Evolutionary conservation across 2,888 invertebrate genomes (phyloP), one percentile per base, ranked within the genome.

Genomic region (Aradus depressus): DNA sequence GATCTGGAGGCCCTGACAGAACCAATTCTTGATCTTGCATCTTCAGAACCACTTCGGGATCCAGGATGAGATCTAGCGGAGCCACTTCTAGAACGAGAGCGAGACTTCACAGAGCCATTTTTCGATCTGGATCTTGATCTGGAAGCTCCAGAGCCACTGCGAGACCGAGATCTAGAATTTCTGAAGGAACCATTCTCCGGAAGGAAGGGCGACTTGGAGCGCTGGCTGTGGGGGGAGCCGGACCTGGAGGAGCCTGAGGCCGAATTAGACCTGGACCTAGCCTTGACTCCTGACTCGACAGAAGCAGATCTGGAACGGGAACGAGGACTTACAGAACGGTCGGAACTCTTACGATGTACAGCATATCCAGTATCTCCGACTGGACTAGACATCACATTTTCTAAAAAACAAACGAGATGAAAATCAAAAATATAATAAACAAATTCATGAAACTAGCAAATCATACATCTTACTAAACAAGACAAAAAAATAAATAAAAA

Each of bases 81-180:
- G 4, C 56, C 56, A 2, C 68, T 68, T 50, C 60, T 60, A 8
- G 66, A 64, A 39, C 62, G 54, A 8, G 63, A 63, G 35, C 58
- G 35, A 2, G 64, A 59, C 34, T 56, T 50, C 19, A 61, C 26
- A 56, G 55, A 51, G 25, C 58, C 44, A 12, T 60, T 58, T n/a
- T 51, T 34, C 19, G 62, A 62, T 35, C 58, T 51, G n/a, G 62
- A 62, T 34, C 59, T 57, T 1, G 68, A 67, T 3, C 64, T 63
- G n/a, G 65, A 68, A n/a, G 62, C 63, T 3, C 62, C 31, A 62
- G 63, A 6, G 68, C 48, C 34, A 38, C 34, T 31, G 25, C 50
- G 26, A 16, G 47, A 47, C 3, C 16, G 37, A 10, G 38, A 34
- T 12, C 63, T 63, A 5, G 69, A 68, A 1, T 63, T 58, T 4